Base-by-base conservation (phyloP, 2,888 invertebrate species). In the Noctua fimbriata region DNA sequence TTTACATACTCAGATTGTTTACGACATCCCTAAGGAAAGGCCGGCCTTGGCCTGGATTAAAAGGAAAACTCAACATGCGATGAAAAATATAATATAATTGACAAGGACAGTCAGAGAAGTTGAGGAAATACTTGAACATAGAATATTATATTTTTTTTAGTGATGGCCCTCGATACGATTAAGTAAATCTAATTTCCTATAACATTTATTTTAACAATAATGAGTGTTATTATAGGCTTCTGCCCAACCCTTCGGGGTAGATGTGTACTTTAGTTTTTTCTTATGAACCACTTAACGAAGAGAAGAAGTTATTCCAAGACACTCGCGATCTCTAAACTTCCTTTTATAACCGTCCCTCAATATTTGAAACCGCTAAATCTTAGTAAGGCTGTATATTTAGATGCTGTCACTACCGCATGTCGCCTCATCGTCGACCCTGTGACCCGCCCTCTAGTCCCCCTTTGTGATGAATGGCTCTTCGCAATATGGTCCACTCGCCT, bases 381-480 rank as follows among this genome's bases (percentile, higher is more conserved):
- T 63, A 36, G 41, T 14, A 32, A 70, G 32, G 44, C 55, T 71
- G 63, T 76, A 79, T 74, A 76, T 81, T 73, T 82, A 69, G 63
- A 78, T 72, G 82, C 63, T 24, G 76, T 80, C 83, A 79, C 71
- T 47, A 69, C 67, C 44, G 81, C 73, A 72, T 67, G 73, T 66
- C 79, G 82, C 75, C 78, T 69, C 66, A 75, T 75, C 41, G 81
- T 84, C 85, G 83, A 41, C 85, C 75, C 67, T 69, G 67, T 32
- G 82, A 79, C 79, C 76, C 76, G 76, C 72, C 69, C 76, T 66
- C 24, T 41, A 52, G 18, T 55, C 87, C 84, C 73, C 76, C 69
- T 76, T 75, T 79, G 47, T 84, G 87, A 87, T 87, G 79, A 76
- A 86, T 82, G 73, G 69, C 82, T 58, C 66, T 87, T 82, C 44